Conservation (phyloP, 2,797 vertebrate species). For the Acomys russatus region DNA sequence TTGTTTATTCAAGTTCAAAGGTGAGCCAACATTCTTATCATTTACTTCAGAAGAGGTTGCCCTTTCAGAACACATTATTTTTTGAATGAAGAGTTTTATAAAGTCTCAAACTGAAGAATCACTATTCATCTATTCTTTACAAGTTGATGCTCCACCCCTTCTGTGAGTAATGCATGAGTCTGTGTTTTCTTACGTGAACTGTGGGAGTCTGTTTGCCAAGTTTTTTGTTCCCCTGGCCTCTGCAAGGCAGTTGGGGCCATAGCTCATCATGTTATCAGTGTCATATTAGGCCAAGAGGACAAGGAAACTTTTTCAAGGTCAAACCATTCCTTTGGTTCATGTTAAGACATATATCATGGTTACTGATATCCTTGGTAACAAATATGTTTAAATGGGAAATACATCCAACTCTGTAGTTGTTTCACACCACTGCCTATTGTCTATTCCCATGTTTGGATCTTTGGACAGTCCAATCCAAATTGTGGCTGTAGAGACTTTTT, state of each 20-base stretch:
- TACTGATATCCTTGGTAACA: background rate
- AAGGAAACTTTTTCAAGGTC: constrained; percentile 30
- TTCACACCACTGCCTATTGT: background rate
- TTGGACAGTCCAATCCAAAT: background rate
- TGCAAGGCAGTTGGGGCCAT: rapidly evolving
- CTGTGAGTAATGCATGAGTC: background rate
- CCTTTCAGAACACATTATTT: background rate
- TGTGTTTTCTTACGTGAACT: background rate
- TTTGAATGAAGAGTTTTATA: constrained; percentile 6
- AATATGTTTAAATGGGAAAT: background rate
- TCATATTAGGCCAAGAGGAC: background rate
- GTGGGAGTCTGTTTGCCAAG: background rate
- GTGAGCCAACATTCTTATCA: background rate
- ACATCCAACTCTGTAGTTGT: background rate
- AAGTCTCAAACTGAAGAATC: background rate
- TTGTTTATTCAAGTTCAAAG: background rate
- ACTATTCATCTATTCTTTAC: background rate
- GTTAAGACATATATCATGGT: constrained; percentile 13
- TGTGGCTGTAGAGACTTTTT: background rate
- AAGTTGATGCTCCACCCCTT: background rate
- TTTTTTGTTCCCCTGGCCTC: background rate
- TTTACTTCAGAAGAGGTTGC: background rate
- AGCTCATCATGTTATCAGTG: too few species aligned
- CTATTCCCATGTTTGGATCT: background rate
- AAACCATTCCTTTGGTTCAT: constrained; percentile 46